These are phyloP conservation scores for Trichacis sp. DNA, from an alignment of 2,888 invertebrate genomes.

Conservation along the genomic window DNA sequence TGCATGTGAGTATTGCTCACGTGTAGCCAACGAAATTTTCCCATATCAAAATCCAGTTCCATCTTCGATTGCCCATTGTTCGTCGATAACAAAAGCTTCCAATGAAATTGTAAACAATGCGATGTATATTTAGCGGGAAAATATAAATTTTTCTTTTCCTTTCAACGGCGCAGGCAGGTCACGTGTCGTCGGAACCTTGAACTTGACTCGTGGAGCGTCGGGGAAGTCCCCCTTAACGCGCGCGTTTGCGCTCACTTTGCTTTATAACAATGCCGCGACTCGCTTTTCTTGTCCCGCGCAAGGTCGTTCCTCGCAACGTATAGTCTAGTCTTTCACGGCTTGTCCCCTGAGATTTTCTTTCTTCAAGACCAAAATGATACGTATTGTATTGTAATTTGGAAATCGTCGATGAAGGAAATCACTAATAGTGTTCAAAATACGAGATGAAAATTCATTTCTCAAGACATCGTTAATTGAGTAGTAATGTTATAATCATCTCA, in stretches of 20 bases:
- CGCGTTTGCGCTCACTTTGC: conserved; percentile 33
- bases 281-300: conserved; percentile 34
- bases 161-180: conserved; percentile 32
- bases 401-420: too few species aligned
- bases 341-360: background rate
- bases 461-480: too few species aligned
- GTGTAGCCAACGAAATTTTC: too few species aligned
- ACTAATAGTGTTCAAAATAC: too few species aligned
- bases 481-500: too few species aligned
- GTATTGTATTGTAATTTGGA: too few species aligned
- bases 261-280: conserved; percentile 39
- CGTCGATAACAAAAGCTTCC: background rate
- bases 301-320: conserved; percentile 28
- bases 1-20: too few species aligned
- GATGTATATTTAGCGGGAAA: background rate
- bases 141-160: conserved; percentile 32
- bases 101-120: background rate
- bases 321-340: too few species aligned
- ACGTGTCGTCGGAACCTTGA: conserved; percentile 37
- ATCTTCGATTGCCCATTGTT: background rate
- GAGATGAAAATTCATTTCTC: too few species aligned
- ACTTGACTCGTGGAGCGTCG: conserved; percentile 41
- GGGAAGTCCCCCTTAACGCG: conserved; percentile 33
- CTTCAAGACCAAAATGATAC: too few species aligned
- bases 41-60: background rate